phyloP scores from a whole-genome alignment of 2,113 vertebrate genomes.

The Erythrocebus patas region DNA sequence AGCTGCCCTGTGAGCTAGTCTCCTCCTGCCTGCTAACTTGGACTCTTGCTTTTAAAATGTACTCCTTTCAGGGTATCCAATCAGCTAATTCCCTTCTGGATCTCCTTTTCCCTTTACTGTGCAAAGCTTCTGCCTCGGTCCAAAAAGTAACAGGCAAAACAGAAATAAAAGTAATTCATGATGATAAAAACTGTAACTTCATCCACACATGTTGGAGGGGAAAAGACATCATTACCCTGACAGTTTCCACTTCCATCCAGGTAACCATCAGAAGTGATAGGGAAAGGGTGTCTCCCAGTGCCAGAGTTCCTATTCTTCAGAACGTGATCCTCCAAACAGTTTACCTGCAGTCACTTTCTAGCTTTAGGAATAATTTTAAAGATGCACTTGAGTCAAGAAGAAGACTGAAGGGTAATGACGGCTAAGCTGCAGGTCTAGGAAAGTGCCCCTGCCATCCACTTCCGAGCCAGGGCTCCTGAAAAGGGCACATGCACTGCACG shows the following conservation, averaged over 20 bases:
- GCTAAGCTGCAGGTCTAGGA: not conserved
- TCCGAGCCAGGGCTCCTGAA: not conserved
- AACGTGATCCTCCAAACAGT: not conserved
- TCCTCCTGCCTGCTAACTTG: not conserved
- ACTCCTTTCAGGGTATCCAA: not conserved
- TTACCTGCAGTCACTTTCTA: not conserved
- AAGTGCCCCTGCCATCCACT: not conserved
- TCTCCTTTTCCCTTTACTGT: not conserved
- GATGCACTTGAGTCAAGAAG: not conserved
- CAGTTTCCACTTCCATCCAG: not conserved
- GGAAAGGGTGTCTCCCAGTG: not conserved
- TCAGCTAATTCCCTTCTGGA: not conserved
- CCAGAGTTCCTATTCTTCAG: not conserved
- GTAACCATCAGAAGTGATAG: not conserved
- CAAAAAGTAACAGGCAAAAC: not conserved
- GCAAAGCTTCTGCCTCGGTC: not conserved
- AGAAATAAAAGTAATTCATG: not conserved
- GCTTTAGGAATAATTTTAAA: not conserved
- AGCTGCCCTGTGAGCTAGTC: fast-evolving
- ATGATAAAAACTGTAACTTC: not conserved
- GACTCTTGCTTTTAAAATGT: not conserved
- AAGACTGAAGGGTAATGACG: not conserved
- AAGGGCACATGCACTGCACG: fast-evolving
- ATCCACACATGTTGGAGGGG: not conserved
- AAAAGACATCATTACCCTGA: not conserved